Conservation (phyloP, 2,113 vertebrate genomes). For the Isurus oxyrinchus region DNA sequence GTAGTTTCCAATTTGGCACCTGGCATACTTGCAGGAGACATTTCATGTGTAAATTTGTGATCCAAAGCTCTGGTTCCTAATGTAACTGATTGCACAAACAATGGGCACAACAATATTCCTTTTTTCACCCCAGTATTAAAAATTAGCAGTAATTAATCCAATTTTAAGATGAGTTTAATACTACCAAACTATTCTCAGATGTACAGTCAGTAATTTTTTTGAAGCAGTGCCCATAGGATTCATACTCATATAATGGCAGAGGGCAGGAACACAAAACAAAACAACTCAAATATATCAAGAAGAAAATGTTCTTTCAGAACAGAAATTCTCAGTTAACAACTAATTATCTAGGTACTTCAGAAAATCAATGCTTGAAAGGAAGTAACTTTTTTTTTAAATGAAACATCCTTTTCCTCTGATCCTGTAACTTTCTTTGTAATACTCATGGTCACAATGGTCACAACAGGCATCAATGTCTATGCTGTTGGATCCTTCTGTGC, state of each 20-base stretch:
- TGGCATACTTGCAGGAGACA: not conserved
- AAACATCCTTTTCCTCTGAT: not conserved
- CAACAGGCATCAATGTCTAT: not conserved
- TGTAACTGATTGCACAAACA: not conserved
- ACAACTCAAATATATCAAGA: not conserved
- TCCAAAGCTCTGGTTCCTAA: not conserved
- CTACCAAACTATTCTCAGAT: not conserved
- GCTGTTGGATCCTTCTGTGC: not conserved
- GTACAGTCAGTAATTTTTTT: not conserved
- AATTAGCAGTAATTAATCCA: not conserved
- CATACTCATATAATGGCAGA: not conserved
- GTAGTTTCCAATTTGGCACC: not conserved
- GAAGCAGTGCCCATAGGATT: not conserved
- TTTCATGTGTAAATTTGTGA: not conserved
- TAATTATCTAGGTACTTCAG: not conserved
- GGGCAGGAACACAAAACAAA: not conserved
- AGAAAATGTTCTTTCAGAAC: no score
- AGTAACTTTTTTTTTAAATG: not conserved
- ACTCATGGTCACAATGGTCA: not conserved
- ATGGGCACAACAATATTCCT: not conserved
- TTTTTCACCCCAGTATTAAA: not conserved
- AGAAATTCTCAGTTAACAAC: not conserved
- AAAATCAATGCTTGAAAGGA: not conserved
- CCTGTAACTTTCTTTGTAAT: not conserved
- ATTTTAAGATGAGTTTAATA: not conserved